Conservation (phyloP, 2,888 invertebrate genomes). For the Dendrolimus pini region DNA sequence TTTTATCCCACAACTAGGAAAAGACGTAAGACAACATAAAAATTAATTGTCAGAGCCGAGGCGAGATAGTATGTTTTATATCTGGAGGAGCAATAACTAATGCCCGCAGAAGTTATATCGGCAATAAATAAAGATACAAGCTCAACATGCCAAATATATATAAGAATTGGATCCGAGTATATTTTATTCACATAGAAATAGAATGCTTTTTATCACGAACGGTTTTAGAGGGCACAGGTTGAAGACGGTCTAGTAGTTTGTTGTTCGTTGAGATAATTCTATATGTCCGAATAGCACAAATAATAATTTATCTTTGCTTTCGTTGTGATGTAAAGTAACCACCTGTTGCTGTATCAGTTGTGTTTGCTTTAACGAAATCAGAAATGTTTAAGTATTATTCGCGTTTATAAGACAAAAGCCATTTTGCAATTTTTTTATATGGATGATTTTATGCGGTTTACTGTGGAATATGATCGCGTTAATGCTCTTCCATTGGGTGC, state of each 20-base stretch:
- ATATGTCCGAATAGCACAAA: neutral
- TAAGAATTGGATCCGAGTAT: neutral
- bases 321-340: neutral
- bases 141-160: neutral
- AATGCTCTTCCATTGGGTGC: too few relatives aligned
- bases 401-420: too few relatives aligned
- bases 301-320: neutral
- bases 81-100: constrained; percentile 4
- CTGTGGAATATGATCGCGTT: too few relatives aligned
- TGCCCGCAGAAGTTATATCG: constrained; percentile 1
- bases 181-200: neutral
- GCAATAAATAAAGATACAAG: constrained; percentile 5
- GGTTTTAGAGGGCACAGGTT: neutral
- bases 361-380: too few relatives aligned
- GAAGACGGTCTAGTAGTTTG: neutral
- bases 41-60: neutral
- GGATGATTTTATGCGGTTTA: too few relatives aligned
- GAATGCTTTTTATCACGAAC: neutral
- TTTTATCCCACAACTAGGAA: too few relatives aligned
- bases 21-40: too few relatives aligned
- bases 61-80: neutral
- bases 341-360: neutral
- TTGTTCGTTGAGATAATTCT: neutral
- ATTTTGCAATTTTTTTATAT: too few relatives aligned
- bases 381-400: too few relatives aligned